phyloP scores from a whole-genome alignment of 2,113 vertebrate genomes.

The Camelus dromedarius region DNA sequence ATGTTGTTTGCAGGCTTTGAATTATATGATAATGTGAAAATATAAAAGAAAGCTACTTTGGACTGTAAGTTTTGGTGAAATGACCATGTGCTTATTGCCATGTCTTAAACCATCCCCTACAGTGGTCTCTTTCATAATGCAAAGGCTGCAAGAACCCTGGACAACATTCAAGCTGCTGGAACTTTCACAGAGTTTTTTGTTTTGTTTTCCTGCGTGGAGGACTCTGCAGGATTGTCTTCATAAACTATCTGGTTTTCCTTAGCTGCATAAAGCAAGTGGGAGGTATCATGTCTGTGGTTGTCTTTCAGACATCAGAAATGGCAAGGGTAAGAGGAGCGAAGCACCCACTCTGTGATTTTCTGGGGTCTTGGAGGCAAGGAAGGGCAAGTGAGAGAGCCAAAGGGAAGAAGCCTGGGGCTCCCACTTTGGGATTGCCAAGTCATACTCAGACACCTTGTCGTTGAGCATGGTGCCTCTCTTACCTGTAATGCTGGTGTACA shows the following conservation, averaged over 20 bases:
- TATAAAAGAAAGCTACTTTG: conserved; percentile 5
- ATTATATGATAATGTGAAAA: conserved; percentile 51
- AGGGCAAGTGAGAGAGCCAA: background rate
- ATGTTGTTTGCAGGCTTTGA: conserved; percentile 26
- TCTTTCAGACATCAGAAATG: background rate
- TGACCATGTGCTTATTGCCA: background rate
- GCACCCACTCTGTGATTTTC: background rate
- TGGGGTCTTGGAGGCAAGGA: background rate
- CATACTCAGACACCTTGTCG: background rate
- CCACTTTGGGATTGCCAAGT: background rate
- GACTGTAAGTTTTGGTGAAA: background rate
- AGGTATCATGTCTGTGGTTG: background rate
- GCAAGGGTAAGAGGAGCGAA: background rate
- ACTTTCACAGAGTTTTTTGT: background rate
- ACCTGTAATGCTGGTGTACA: background rate
- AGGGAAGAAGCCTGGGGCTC: background rate
- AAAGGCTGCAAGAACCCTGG: background rate
- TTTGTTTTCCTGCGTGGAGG: background rate
- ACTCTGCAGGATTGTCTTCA: conserved; percentile 9
- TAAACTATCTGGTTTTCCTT: conserved; percentile 30
- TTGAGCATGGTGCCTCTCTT: background rate
- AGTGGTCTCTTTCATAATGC: conserved; percentile 60
- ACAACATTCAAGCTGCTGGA: background rate
- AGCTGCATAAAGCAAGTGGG: background rate
- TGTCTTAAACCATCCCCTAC: conserved; percentile 38